phyloP scores from a whole-genome alignment of 2,888 invertebrate genomes.

The Scaptodrosophila latifasciaeformis region DNA sequence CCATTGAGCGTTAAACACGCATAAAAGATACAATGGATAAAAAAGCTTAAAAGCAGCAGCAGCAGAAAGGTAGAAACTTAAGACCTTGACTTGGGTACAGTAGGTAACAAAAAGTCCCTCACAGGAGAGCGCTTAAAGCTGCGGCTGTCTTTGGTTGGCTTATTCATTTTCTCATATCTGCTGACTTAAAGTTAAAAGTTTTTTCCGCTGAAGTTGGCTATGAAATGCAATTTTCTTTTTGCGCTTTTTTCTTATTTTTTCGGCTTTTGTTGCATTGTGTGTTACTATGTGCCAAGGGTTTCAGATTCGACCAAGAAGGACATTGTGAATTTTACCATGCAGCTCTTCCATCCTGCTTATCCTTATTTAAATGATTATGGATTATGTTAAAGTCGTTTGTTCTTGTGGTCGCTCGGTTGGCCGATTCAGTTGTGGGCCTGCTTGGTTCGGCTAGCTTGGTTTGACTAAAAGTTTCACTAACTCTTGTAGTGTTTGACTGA shows the following conservation, averaged over 20 bases:
- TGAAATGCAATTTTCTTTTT: conserved; percentile 48
- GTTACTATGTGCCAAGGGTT: conserved; percentile 25
- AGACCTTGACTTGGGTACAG: neutral
- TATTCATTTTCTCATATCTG: conserved; percentile 33
- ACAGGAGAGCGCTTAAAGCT: conserved; percentile 29
- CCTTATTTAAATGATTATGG: conserved; percentile 63
- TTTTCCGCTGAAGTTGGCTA: conserved; percentile 40
- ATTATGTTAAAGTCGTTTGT: conserved; percentile 50
- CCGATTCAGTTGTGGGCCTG: conserved; percentile 2
- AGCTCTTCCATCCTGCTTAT: conserved; percentile 22
- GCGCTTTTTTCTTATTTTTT: conserved; percentile 8
- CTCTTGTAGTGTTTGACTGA: conserved; percentile 24
- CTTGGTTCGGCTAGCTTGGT: conserved; percentile 8
- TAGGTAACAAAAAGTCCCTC: conserved; percentile 8
- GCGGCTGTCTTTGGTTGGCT: conserved; percentile 10
- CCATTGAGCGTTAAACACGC: conserved; percentile 50
- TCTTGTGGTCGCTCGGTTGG: conserved; percentile 7
- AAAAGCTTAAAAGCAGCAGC: no score
- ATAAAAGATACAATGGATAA: conserved; percentile 29
- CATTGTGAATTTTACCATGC: no score
- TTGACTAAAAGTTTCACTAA: conserved; percentile 27
- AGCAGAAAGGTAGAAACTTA: conserved; percentile 30
- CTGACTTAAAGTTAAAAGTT: conserved; percentile 39
- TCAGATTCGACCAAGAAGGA: neutral
- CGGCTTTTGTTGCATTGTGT: conserved; percentile 33